These are phyloP conservation scores for Creontiades dilutus DNA, from an alignment of 2,888 invertebrate genomes.

Conservation along the genomic window DNA sequence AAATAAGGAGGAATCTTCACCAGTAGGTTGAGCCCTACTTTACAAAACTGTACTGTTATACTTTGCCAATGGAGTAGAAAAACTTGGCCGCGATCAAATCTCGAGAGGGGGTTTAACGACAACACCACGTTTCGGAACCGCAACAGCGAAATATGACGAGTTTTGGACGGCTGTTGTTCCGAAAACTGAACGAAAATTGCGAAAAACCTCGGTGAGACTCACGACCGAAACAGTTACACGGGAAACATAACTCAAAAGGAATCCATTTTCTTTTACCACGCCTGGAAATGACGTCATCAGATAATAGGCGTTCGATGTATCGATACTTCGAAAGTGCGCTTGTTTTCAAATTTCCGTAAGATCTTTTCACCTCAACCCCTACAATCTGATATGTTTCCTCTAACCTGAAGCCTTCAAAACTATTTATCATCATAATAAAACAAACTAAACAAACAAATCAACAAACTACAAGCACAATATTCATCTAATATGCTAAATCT, in stretches of 20 bases:
- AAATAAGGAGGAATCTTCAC: not conserved
- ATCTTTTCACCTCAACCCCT: no score
- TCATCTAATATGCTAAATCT: no score
- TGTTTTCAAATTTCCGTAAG: not conserved
- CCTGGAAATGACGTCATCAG: constrained; percentile 79
- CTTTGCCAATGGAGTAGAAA: constrained; percentile 42
- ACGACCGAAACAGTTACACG: constrained; percentile 65
- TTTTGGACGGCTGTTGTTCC: not conserved
- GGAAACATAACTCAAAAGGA: constrained; percentile 72
- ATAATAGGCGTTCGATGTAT: constrained; percentile 57
- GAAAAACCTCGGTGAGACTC: not conserved
- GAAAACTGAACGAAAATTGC: not conserved
- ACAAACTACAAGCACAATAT: no score
- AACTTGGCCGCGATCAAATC: not conserved
- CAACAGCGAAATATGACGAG: not conserved
- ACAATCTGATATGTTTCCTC: no score
- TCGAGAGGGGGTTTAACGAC: not conserved
- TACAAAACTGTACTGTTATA: constrained; percentile 42
- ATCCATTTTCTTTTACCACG: constrained; percentile 78
- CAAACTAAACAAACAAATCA: no score
- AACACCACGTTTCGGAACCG: not conserved
- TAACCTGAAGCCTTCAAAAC: no score
- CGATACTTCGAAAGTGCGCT: not conserved
- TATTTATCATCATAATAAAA: no score
- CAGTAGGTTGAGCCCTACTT: constrained; percentile 42